Base-by-base conservation (phyloP, 2,888 invertebrate genomes). In the Papilio protenor region DNA sequence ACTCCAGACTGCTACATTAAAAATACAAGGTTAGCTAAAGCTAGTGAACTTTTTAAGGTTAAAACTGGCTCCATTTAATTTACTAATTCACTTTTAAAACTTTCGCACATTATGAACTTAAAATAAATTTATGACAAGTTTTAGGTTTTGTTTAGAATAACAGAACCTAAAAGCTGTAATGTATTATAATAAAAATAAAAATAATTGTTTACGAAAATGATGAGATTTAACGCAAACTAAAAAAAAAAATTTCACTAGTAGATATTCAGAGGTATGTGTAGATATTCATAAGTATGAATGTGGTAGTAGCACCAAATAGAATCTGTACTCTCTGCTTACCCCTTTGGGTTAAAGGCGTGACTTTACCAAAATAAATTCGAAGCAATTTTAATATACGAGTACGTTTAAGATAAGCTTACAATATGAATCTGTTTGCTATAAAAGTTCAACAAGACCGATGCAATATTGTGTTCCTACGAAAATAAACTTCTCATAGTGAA, bases 81-180 rank as follows among this genome's bases (percentile, higher is more conserved):
- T 74, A 74, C 74, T 77, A 77, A 77, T 77, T 74, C 69, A 73
- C 69, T 77, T 70, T 74, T 74, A 74, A 77, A 77, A 74, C 70
- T 69, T 77, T 77, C 18, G 3, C 49, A 45, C 16, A 33, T 49
- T 57, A 27, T 73, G 69, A 47, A 27, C 27, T 49, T 61, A 23
- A 49, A 77, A 69, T 70, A 40, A 27, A 74, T 49, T 23, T 59
- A 23, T 33, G 70, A n/a, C 21, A 40, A 23, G 74, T 77, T 64
- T 49, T 64, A 49, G 21, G 61, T 52, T 49, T 49, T 49, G 52
- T 61, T 59, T 73, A 47, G 14, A 47, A 21, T n/a, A 12, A 14
- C 33, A 21, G 8, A 40, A 8, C 8, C 40, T 8, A 40, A 40
- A 8, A 40, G 40, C 40, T 40, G 6, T 40, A 40, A 40, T 40